Evolutionary conservation across 2,797 vertebrate genomes (phyloP).

Genomic region (Phalanger gymnotis): DNA sequence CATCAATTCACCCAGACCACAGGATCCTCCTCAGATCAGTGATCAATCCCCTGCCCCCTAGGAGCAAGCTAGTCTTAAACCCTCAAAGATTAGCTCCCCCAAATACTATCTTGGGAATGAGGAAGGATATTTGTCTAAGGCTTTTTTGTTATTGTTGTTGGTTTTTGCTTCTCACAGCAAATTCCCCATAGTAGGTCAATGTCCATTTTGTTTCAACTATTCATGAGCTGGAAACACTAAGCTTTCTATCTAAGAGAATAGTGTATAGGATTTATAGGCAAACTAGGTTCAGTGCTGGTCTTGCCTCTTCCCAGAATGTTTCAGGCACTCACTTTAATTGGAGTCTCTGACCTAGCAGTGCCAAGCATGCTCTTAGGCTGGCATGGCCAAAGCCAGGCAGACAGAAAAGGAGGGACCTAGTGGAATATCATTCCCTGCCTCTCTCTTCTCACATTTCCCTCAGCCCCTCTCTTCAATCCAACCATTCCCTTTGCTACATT

Average conservation of each 20-base stretch:
- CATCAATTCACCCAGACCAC: background rate
- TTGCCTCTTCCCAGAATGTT: background rate
- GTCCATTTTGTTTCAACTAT: background rate
- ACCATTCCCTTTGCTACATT: slow-evolving; percentile 1
- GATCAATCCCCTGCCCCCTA: background rate
- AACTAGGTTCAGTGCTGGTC: background rate
- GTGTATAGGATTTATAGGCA: background rate
- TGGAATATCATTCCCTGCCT: background rate
- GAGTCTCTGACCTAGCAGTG: background rate
- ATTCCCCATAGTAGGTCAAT: background rate
- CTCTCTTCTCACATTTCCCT: background rate
- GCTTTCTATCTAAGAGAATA: background rate
- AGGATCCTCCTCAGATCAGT: background rate
- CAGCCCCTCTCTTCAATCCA: background rate
- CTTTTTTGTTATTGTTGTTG: background rate
- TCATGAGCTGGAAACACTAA: background rate
- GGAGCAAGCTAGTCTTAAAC: background rate
- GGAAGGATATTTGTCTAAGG: background rate
- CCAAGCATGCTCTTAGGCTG: background rate
- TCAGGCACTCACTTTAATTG: background rate
- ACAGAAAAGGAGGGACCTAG: background rate
- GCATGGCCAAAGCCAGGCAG: background rate
- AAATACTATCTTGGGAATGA: background rate
- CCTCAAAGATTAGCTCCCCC: background rate
- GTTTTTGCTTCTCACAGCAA: background rate